phyloP scores from a whole-genome alignment of 2,113 vertebrate species.

The Hippocampus comes region DNA sequence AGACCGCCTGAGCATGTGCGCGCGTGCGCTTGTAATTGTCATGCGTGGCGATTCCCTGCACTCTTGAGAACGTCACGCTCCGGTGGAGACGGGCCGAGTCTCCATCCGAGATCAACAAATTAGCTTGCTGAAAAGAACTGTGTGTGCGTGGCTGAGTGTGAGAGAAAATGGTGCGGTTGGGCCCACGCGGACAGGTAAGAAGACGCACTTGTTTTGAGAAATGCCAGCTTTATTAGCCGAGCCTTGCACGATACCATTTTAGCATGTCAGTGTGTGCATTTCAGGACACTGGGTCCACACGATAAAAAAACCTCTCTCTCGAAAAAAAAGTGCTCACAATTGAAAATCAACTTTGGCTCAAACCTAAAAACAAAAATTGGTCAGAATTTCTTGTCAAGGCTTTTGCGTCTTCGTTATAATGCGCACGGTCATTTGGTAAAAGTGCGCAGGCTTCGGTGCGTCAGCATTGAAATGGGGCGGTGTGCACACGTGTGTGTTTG shows the following conservation, averaged over 20 bases:
- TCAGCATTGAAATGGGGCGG: constrained; percentile 26
- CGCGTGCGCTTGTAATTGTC: constrained; percentile 83
- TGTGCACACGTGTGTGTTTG: constrained; percentile 24
- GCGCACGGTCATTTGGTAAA: constrained; percentile 4
- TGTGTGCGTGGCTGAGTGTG: constrained; percentile 15
- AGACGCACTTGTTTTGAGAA: constrained; percentile 68
- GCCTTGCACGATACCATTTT: constrained; percentile 95
- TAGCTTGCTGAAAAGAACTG: constrained; percentile 59
- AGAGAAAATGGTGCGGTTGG: constrained; percentile 5
- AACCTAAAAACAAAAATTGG: not conserved
- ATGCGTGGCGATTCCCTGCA: constrained; percentile 83
- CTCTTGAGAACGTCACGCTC: constrained; percentile 86
- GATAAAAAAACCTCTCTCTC: constrained; percentile 76
- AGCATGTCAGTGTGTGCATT: constrained; percentile 54
- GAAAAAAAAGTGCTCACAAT: too few species aligned
- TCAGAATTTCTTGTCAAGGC: not conserved
- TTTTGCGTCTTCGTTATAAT: not conserved
- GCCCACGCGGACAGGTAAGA: constrained; percentile 70
- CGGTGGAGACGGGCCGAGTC: constrained; percentile 88
- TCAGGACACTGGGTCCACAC: constrained; percentile 63
- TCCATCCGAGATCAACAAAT: constrained; percentile 93
- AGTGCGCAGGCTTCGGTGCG: constrained; percentile 42
- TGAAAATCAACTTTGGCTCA: not conserved
- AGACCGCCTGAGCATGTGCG: constrained; percentile 18
- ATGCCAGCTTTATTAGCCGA: constrained; percentile 93